Conservation (phyloP, 1,140 invertebrate genomes). For the Drosophila albomicans region DNA sequence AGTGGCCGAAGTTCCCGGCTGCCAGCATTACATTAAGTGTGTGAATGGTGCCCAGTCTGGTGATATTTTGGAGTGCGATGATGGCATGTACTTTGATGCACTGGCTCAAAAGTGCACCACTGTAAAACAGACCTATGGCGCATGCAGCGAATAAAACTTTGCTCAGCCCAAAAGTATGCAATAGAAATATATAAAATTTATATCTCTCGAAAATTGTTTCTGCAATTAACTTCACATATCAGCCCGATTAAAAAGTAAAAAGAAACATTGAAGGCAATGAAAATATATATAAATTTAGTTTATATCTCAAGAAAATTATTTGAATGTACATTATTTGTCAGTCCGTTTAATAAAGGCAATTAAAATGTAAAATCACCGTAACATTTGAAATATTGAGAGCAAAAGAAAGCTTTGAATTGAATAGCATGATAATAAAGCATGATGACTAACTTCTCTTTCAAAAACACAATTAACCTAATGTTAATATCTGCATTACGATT, state of each 20-base stretch:
- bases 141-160: neutral
- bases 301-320: no score
- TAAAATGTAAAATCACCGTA: no score
- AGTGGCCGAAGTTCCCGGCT: slow-evolving; percentile 52
- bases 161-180: slow-evolving; percentile 1
- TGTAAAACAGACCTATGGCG: neutral
- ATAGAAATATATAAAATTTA: neutral
- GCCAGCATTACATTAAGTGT: slow-evolving; percentile 63
- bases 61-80: neutral
- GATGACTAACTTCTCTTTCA: no score
- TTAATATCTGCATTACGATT: no score
- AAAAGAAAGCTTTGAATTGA: no score
- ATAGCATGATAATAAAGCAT: no score
- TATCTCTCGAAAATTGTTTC: neutral
- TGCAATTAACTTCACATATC: neutral
- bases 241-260: neutral
- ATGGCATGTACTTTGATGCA: slow-evolving; percentile 48
- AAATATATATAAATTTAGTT: no score
- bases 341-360: no score
- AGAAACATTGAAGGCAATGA: neutral
- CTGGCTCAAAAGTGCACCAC: slow-evolving; percentile 27
- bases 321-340: no score
- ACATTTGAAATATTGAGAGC: no score
- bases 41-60: slow-evolving; percentile 33
- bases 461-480: no score